Base-by-base conservation (phyloP, 2,113 vertebrate species). In the Myotis davidii region DNA sequence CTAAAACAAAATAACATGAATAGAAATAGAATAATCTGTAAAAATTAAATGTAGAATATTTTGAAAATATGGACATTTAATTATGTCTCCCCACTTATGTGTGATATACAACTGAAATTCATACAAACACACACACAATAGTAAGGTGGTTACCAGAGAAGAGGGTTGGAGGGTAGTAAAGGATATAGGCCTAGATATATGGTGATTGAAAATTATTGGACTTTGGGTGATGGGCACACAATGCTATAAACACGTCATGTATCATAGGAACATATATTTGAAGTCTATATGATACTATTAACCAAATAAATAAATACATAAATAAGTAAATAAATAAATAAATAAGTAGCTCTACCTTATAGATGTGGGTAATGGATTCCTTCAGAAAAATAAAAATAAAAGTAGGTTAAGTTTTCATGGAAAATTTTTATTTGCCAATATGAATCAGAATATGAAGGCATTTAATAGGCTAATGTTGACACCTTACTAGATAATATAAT, bases 351-450 rank as follows among this genome's bases (percentile, higher is more conserved):
- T 76, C 18, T 48, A 97, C 94, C 94, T 97, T 67, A 9, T 34
- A 67, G 23, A 79, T 64, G 4, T n/a, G 2, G 4, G 5, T 59
- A 74, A 61, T 6, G 45, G 9, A 39, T 94, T 97, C 96, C 96
- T 96, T 88, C 4, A 83, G 37, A 64, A 91, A 96, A 92, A 78
- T 61, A 42, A 87, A 95, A 90, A 82, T 37, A 88, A 70, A 59
- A 83, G 39, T 7, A 78, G 13, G 1, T 88, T 91, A 78, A 59
- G 27, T 81, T 93, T 94, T 72, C 67, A 39, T 76, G 9, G 88
- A 81, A 64, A 64, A 56, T 69, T 42, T 34, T 65, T 77, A 81
- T 61, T 84, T 84, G 37, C 78, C n/a, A 76, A 42, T 42, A 37
- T 72, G 79, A 77, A 81, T 86, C 39, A 89, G 25, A 84, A 94